Base-by-base conservation (phyloP, 53 echinoderm and acorn worm genomes). In the Luidia sarsii region DNA sequence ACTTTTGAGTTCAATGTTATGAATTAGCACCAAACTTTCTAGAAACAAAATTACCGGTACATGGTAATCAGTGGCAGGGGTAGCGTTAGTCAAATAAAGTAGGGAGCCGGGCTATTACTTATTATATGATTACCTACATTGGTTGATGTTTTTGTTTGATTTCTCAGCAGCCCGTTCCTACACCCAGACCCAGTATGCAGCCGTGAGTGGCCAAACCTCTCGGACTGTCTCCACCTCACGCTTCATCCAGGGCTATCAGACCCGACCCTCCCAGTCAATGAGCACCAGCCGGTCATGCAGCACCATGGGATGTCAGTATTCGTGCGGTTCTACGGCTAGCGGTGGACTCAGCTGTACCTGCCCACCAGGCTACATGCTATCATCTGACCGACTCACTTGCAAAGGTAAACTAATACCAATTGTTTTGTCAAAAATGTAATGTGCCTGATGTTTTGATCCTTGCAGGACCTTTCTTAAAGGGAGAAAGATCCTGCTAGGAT, bases 291-390 rank as follows among this genome's bases (percentile, higher is more conserved):
- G 63, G 37, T 83, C 82, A 55, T 93, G 93, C 68, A 68, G 69
- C 53, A 36, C 74, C 13, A 49, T 74, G 68, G 93, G 90, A 4
- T 93, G 93, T 49, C 72, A 85, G 60, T 89, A 87, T 50, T 62
- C 75, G 34, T 93, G 93, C 79, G 84, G 64, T 9, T 79, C 82
- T 30, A 53, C 59, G 18, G 37, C 50, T 23, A 83, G 71, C 37
- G 93, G 93, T 23, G 73, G 77, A 19, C 79, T 80, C 32, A 79
- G 45, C 31, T 95, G 95, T 52, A 82, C 83, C 1, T 95, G 95
- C 77, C 95, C 95, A 31, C 64, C 87, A 14, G 95, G 95, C 13
- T 95, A 90, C 70, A 64, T 75, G 48, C 18, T 95, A 4, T 82
- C 85, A 9, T 29, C 69, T 2, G 95, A 95, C 65, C 53, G 87